phyloP scores from a whole-genome alignment of 2,797 vertebrate genomes.

The Scolopax rusticola region DNA sequence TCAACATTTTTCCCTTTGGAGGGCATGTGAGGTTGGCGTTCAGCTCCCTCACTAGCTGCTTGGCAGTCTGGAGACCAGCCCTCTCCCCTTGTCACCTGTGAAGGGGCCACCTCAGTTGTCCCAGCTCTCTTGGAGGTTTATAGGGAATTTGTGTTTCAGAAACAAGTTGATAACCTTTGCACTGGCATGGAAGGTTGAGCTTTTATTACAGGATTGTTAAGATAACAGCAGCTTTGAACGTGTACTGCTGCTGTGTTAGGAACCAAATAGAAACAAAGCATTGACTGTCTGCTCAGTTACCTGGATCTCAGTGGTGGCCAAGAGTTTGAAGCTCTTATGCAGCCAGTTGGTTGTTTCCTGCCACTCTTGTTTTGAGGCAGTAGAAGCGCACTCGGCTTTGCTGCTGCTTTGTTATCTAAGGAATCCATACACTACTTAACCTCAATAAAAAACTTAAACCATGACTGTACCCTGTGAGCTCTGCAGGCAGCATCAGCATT shows the following conservation, averaged over 20 bases:
- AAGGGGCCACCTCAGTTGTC: not conserved
- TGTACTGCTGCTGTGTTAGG: not conserved
- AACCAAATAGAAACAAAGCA: not conserved
- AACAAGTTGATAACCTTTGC: conserved; percentile 58
- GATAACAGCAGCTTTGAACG: conserved; percentile 11
- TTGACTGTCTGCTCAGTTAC: conserved; percentile 13
- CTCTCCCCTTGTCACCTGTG: not conserved
- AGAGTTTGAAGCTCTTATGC: not conserved
- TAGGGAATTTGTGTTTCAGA: not conserved
- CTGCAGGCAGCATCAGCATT: conserved; percentile 53
- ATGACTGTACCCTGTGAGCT: not conserved
- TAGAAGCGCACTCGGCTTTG: not conserved
- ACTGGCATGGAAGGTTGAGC: not conserved
- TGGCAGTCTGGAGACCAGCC: not conserved
- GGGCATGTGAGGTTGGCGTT: not conserved
- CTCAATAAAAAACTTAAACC: not conserved
- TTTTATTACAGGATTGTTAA: conserved; percentile 37
- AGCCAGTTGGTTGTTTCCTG: conserved; percentile 15
- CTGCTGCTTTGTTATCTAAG: conserved; percentile 65
- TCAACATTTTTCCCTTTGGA: not conserved
- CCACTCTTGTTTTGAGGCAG: conserved; percentile 31
- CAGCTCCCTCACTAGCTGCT: not conserved
- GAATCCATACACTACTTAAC: conserved; percentile 69
- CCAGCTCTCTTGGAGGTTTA: not conserved
- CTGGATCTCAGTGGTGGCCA: not conserved